Evolutionary conservation across 1,140 invertebrate species (phyloP).

Genomic region (Bombus ignitus): DNA sequence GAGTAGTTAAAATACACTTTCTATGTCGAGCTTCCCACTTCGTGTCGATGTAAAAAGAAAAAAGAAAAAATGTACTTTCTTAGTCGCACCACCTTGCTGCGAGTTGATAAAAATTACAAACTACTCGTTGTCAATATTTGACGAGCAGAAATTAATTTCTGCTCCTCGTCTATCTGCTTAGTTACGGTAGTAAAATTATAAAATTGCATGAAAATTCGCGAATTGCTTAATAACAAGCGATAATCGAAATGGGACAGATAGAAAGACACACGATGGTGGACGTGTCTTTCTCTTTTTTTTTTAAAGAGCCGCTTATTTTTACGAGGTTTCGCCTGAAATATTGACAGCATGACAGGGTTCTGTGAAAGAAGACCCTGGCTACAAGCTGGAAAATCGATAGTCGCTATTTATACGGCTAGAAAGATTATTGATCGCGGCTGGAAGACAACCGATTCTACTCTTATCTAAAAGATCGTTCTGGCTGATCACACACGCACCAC

Average conservation of each 20-base stretch:
- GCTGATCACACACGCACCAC: not conserved
- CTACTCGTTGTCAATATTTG: no score
- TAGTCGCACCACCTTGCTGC: no score
- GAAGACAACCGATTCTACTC: slow-evolving; percentile 44
- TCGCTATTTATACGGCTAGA: slow-evolving; percentile 56
- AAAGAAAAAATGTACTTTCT: no score
- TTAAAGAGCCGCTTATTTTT: slow-evolving; percentile 20
- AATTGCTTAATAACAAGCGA: not conserved
- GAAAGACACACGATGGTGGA: no score
- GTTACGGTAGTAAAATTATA: no score
- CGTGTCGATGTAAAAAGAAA: no score
- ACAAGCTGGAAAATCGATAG: slow-evolving; percentile 53
- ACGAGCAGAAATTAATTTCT: no score
- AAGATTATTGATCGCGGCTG: slow-evolving; percentile 63
- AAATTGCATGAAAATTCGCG: no score
- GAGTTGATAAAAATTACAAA: no score
- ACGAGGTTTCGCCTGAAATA: slow-evolving; percentile 43
- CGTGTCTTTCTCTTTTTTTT: not conserved
- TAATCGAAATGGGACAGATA: not conserved
- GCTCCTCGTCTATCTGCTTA: no score
- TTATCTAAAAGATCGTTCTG: slow-evolving; percentile 38
- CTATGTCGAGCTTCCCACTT: no score
- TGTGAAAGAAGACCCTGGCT: slow-evolving; percentile 32
- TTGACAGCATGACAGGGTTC: slow-evolving; percentile 28
- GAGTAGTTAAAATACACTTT: no score